phyloP scores from a whole-genome alignment of 2,797 vertebrate species.

The Bradypodion pumilum region DNA sequence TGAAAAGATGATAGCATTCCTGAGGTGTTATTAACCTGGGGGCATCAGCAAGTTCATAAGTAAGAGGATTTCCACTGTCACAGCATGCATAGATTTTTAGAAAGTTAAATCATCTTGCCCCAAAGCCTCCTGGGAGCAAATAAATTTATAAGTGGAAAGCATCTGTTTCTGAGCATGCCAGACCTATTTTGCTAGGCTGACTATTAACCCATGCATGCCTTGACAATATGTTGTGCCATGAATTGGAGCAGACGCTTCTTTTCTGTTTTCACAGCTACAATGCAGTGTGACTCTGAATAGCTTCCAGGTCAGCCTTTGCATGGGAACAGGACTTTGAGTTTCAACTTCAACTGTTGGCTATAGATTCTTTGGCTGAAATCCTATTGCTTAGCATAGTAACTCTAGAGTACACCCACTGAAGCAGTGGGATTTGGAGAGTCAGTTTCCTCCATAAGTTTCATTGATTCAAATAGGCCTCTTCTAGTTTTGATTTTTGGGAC shows the following conservation, averaged over 20 bases:
- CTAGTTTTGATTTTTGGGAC: too few relatives aligned
- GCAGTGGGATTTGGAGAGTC: too few relatives aligned
- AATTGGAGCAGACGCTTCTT: conserved; percentile 4
- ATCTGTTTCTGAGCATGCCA: conserved; percentile 53
- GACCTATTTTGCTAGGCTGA: conserved; percentile 59
- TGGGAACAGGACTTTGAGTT: not conserved
- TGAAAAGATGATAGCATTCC: not conserved
- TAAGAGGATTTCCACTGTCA: not conserved
- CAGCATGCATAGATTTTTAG: conserved; percentile 8
- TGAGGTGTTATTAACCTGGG: not conserved
- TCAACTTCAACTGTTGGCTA: not conserved
- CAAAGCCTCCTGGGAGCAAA: conserved; percentile 58
- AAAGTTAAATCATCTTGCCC: conserved; percentile 36
- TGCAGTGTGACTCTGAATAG: not conserved
- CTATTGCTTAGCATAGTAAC: too few relatives aligned
- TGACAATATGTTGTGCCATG: conserved; percentile 37
- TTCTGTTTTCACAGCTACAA: conserved; percentile 9
- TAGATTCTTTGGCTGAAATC: too few relatives aligned
- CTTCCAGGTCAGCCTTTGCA: not conserved
- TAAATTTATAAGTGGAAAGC: conserved; percentile 50
- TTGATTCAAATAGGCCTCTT: too few relatives aligned
- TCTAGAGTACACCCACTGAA: too few relatives aligned
- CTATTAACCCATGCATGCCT: conserved; percentile 49
- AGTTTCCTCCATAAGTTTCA: too few relatives aligned
- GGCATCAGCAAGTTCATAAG: not conserved